Evolutionary conservation across 2,113 vertebrate species (phyloP).

Genomic region (Podarcis raffonei): DNA sequence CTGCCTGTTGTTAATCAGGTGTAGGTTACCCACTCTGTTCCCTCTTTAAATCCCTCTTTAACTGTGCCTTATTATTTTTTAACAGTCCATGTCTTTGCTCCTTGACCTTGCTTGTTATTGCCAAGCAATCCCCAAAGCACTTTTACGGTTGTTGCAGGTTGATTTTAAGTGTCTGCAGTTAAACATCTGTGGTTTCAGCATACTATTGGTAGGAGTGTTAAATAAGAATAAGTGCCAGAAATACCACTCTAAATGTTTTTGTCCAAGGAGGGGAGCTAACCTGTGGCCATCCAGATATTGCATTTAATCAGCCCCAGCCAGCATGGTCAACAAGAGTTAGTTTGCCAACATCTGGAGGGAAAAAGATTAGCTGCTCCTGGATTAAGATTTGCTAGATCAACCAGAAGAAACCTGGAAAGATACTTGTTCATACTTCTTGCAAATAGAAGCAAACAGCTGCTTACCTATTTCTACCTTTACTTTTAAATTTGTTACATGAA

Average conservation of each 20-base stretch:
- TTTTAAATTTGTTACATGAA: background rate
- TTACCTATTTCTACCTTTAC: background rate
- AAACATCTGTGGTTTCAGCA: background rate
- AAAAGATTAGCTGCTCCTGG: background rate
- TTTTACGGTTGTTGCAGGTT: background rate
- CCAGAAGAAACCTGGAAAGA: too few species aligned
- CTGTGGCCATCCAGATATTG: too few species aligned
- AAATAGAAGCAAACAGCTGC: background rate
- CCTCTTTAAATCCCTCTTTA: background rate
- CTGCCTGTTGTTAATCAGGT: background rate
- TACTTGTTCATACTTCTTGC: background rate
- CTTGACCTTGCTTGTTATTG: background rate
- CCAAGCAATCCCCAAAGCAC: background rate
- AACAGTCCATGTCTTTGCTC: background rate
- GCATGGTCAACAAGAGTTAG: too few species aligned
- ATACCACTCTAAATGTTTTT: too few species aligned
- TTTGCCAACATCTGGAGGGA: too few species aligned
- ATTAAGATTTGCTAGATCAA: background rate
- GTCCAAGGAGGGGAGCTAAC: too few species aligned
- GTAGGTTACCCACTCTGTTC: background rate
- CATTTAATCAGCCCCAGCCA: too few species aligned
- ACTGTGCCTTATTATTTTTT: background rate
- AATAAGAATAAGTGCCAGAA: background rate
- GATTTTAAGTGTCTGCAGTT: background rate
- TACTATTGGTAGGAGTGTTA: background rate